phyloP scores from a whole-genome alignment of 1,140 invertebrate genomes.

The Phocides pigmalion region DNA sequence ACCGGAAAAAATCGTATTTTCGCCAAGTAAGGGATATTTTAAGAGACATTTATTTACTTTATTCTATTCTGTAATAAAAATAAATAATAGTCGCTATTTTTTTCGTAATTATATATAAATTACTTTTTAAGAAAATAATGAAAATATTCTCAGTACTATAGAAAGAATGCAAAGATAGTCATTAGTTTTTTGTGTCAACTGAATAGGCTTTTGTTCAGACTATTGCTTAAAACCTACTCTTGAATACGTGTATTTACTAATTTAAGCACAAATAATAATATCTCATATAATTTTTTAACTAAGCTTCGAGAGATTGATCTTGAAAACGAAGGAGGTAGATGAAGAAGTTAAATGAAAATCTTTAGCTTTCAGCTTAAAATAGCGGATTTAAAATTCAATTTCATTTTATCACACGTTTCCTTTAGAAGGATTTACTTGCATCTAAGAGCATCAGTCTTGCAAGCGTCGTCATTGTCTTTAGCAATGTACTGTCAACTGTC shows the following conservation, averaged over 20 bases:
- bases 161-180: too few species aligned
- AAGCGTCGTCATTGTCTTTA: constrained; percentile 61
- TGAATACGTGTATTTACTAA: too few species aligned
- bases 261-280: too few species aligned
- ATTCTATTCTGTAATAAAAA: too few species aligned
- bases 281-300: background rate
- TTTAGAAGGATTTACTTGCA: constrained; percentile 64
- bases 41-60: too few species aligned
- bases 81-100: background rate
- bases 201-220: too few species aligned
- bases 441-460: constrained; percentile 68
- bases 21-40: background rate
- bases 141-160: too few species aligned
- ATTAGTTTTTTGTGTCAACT: too few species aligned
- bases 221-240: too few species aligned
- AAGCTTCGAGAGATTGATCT: background rate
- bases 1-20: constrained; percentile 2
- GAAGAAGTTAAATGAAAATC: constrained; percentile 3
- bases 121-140: too few species aligned
- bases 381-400: constrained; percentile 60
- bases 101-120: too few species aligned
- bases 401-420: constrained; percentile 60
- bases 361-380: constrained; percentile 62
- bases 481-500: constrained; percentile 22
- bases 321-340: background rate